phyloP scores from a whole-genome alignment of 2,888 invertebrate species.

The Lithophane leautieri region DNA sequence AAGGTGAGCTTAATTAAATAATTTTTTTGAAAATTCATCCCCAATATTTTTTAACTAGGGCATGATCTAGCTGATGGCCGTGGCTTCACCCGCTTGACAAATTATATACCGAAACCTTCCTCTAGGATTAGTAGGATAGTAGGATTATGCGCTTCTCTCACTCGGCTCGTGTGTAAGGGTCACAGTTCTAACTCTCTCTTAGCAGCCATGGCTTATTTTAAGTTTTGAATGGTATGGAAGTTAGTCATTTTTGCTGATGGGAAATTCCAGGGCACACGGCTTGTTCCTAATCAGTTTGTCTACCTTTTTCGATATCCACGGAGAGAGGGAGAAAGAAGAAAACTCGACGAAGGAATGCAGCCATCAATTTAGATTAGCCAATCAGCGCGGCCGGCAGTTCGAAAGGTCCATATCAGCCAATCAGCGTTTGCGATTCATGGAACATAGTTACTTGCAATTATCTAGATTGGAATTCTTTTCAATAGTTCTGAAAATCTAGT shows the following conservation, averaged over 20 bases:
- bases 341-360: neutral
- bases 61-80: no score
- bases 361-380: conserved; percentile 25
- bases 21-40: neutral
- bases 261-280: neutral
- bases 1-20: neutral
- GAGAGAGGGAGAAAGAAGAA: neutral
- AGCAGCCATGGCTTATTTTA: no score
- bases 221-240: no score
- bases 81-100: no score
- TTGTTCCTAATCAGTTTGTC: neutral
- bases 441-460: conserved; percentile 33
- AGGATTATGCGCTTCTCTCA: no score
- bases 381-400: conserved; percentile 19
- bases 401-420: conserved; percentile 25
- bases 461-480: conserved; percentile 24
- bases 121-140: no score
- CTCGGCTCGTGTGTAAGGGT: no score
- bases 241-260: neutral
- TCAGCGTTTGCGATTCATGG: conserved; percentile 24
- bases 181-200: no score
- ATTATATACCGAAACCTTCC: no score
- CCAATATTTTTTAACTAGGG: no score
- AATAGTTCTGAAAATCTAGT: neutral
- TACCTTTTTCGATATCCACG: neutral